A percentile compares a stretch with the other conserved stretches of the same genome.
Conservation (phyloP, 1,140 invertebrate genomes). For the Lasioglossum baleicum region DNA sequence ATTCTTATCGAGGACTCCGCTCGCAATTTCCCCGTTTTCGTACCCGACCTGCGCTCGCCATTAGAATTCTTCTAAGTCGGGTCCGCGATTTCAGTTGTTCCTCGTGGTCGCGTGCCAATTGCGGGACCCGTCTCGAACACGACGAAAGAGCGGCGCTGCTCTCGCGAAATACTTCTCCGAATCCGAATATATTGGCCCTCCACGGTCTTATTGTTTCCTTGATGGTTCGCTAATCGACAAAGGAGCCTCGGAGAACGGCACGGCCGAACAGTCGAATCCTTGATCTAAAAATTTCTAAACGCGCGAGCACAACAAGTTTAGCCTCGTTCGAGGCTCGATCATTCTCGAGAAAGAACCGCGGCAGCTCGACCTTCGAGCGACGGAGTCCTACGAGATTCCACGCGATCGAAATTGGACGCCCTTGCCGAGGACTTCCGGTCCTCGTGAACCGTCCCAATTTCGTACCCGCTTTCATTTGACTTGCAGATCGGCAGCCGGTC, state of each 20-base stretch:
- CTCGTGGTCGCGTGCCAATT: neutral
- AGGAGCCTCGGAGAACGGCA: too few species aligned
- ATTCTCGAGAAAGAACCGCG: too few species aligned
- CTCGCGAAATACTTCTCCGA: too few species aligned
- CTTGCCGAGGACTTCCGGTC: conserved; percentile 20
- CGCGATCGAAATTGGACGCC: neutral
- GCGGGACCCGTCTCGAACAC: neutral
- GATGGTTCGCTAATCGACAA: too few species aligned
- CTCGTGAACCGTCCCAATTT: conserved; percentile 2
- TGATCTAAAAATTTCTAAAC: too few species aligned
- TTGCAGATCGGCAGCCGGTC: conserved; percentile 7
- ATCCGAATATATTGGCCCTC: too few species aligned
- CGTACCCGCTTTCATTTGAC: conserved; percentile 11
- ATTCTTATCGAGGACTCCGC: conserved; percentile 51
- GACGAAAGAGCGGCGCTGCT: neutral
- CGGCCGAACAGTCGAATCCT: too few species aligned
- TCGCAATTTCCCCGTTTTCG: conserved; percentile 59
- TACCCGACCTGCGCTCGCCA: conserved; percentile 51
- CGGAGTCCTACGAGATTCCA: neutral
- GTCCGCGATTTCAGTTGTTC: conserved; percentile 35
- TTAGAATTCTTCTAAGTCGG: conserved; percentile 59
- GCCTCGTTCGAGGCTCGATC: too few species aligned
- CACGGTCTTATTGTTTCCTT: too few species aligned
- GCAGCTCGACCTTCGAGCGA: too few species aligned
- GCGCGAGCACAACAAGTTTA: too few species aligned